phyloP scores from a whole-genome alignment of 2,113 vertebrate species.

The Neotoma lepida region DNA sequence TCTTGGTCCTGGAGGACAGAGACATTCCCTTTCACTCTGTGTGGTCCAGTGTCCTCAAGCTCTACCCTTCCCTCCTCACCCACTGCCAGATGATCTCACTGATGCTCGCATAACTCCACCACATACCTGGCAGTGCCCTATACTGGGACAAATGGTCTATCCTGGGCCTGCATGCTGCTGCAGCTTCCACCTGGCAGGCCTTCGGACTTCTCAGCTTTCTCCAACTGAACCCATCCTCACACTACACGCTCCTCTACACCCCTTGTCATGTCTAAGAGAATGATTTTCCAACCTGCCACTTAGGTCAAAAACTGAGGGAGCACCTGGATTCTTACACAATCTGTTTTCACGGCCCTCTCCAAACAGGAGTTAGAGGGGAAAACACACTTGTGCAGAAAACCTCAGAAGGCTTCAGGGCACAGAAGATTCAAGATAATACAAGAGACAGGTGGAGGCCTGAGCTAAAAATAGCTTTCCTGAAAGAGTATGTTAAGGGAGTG shows the following conservation, averaged over 20 bases:
- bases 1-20: background rate
- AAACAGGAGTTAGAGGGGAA: background rate
- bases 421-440: background rate
- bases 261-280: background rate
- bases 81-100: background rate
- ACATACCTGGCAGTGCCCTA: no score
- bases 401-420: background rate
- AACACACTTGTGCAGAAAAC: background rate
- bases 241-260: background rate
- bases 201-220: background rate
- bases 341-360: background rate
- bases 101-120: background rate
- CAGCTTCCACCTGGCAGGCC: background rate
- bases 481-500: background rate
- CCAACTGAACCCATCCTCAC: background rate
- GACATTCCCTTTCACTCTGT: background rate
- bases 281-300: background rate
- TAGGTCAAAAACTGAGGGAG: background rate
- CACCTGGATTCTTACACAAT: background rate
- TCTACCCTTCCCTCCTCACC: background rate
- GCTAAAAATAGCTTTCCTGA: background rate
- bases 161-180: background rate
- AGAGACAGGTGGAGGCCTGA: fast-evolving
- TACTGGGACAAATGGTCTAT: background rate
- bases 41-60: background rate